Evolutionary conservation across 2,888 invertebrate genomes (phyloP).

Genomic region (Alviniconcha strummeri): DNA sequence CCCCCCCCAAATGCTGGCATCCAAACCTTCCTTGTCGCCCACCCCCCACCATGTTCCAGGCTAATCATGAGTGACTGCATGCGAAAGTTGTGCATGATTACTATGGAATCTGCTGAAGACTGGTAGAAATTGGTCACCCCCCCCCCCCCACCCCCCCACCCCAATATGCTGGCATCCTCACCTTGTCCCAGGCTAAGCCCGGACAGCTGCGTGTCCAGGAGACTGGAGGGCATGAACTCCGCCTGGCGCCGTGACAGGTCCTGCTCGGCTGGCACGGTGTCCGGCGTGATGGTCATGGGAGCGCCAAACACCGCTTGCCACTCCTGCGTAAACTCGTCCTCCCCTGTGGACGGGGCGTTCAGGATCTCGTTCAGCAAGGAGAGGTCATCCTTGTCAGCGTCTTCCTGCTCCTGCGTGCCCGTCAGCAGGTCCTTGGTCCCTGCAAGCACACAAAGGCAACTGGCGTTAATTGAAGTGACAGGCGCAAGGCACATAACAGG

Average conservation of each 20-base stretch:
- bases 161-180: neutral
- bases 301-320: constrained; percentile 72
- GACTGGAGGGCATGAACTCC: constrained; percentile 73
- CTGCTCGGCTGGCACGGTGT: constrained; percentile 51
- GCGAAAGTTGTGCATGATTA: too few species aligned
- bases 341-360: constrained; percentile 68
- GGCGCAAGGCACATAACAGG: too few species aligned
- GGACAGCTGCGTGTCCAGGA: constrained; percentile 67
- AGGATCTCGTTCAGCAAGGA: constrained; percentile 74
- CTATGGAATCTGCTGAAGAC: too few species aligned
- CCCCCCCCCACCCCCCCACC: too few species aligned
- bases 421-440: constrained; percentile 69
- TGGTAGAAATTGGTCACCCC: too few species aligned
- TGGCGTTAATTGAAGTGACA: too few species aligned
- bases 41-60: too few species aligned
- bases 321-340: constrained; percentile 69
- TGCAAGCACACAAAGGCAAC: neutral
- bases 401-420: constrained; percentile 66
- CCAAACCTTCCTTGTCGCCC: too few species aligned
- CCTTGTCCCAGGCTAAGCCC: constrained; percentile 34
- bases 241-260: constrained; percentile 55
- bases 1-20: too few species aligned
- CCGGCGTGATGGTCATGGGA: constrained; percentile 43
- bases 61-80: too few species aligned
- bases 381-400: constrained; percentile 73